These are phyloP conservation scores for Megastigmus dorsalis DNA, from an alignment of 2,888 invertebrate species.

Conservation along the genomic window DNA sequence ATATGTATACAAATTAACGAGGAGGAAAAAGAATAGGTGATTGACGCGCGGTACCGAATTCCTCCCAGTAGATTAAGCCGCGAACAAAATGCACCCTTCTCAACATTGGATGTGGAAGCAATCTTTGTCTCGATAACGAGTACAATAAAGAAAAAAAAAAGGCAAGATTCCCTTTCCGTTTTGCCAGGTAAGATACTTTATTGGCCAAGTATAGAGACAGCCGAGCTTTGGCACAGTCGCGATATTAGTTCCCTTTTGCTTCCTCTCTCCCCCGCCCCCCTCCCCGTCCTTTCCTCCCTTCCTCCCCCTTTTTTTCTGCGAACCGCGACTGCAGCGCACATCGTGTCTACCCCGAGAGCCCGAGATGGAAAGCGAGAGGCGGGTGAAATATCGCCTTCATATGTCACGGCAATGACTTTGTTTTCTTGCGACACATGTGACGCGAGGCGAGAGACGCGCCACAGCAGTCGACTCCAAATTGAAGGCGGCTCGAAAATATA, in stretches of 20 bases:
- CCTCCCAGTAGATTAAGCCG: no score
- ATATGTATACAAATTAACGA: no score
- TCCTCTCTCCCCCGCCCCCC: neutral
- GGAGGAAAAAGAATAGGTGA: no score
- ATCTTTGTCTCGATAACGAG: no score
- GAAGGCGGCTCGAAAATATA: conserved; percentile 1
- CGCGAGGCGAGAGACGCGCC: conserved; percentile 6
- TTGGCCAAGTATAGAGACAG: no score
- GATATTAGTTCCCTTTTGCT: neutral
- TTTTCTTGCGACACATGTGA: conserved; percentile 53
- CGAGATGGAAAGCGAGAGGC: neutral
- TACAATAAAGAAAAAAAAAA: no score
- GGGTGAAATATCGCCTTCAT: conserved; percentile 59
- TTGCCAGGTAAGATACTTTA: no score
- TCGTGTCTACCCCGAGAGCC: no score
- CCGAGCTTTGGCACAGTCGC: neutral
- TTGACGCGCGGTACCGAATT: no score
- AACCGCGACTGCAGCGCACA: neutral
- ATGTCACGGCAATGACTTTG: conserved; percentile 72
- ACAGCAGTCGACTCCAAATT: neutral
- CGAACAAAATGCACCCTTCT: no score
- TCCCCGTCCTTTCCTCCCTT: neutral
- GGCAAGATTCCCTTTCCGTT: no score
- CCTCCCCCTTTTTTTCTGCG: neutral
- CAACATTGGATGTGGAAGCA: no score